Evolutionary conservation across 2,888 invertebrate species (phyloP).

Genomic region (Drosophila acutilabella): DNA sequence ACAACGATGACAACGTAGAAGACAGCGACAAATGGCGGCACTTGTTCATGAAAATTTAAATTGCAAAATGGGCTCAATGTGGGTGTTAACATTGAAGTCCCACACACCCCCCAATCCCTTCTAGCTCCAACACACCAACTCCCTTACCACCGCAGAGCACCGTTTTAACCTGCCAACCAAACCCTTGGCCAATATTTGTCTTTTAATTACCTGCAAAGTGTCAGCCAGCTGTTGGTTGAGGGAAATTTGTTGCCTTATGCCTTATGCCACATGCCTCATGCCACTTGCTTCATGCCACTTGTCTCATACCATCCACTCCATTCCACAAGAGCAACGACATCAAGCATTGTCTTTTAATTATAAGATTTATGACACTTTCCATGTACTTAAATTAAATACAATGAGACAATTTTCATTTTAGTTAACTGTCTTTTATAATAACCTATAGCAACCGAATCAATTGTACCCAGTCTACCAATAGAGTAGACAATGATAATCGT

Average conservation of each 20-base stretch:
- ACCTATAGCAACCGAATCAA: neutral
- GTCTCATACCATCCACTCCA: neutral
- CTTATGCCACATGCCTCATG: constrained; percentile 1
- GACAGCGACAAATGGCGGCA: constrained; percentile 78
- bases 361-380: constrained; percentile 28
- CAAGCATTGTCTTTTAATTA: constrained; percentile 50
- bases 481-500: no score
- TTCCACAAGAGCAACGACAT: neutral
- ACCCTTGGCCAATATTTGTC: constrained; percentile 62
- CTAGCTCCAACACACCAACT: no score
- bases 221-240: constrained; percentile 54
- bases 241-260: constrained; percentile 58
- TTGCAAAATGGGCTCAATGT: constrained; percentile 74
- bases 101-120: neutral
- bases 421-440: constrained; percentile 4
- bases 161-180: constrained; percentile 9
- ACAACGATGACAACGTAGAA: constrained; percentile 39
- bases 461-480: neutral
- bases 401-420: neutral
- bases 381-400: constrained; percentile 20
- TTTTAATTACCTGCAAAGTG: constrained; percentile 74
- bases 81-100: constrained; percentile 55
- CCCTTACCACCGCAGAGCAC: no score
- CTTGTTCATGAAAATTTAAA: constrained; percentile 81
- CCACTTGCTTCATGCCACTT: neutral